These are phyloP conservation scores for Acanthosepion lycidas DNA, from an alignment of 2,888 invertebrate genomes.

Conservation along the genomic window DNA sequence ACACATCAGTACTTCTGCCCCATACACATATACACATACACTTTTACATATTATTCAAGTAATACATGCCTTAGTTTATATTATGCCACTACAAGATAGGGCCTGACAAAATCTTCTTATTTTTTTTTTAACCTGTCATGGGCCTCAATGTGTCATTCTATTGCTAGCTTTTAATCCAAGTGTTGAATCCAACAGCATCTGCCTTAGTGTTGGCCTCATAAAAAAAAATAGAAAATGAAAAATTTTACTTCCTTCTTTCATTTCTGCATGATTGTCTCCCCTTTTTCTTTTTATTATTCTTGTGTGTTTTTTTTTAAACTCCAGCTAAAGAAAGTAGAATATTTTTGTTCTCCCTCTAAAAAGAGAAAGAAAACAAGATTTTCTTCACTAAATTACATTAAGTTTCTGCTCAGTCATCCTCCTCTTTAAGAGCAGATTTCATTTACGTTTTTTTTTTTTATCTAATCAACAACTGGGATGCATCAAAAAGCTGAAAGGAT, in stretches of 20 bases:
- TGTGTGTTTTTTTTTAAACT: not conserved
- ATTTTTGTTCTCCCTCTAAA: not conserved
- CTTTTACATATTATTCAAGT: constrained; percentile 35
- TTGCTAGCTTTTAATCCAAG: constrained; percentile 45
- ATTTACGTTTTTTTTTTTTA: not conserved
- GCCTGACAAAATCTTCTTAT: not conserved
- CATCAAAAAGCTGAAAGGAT: not conserved
- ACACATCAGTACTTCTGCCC: not conserved
- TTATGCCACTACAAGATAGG: not conserved
- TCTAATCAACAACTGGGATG: not conserved
- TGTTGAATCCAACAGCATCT: constrained; percentile 47
- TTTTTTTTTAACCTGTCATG: not conserved
- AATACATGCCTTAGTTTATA: constrained; percentile 42
- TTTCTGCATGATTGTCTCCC: constrained; percentile 35
- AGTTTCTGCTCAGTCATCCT: not conserved
- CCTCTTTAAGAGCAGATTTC: not conserved
- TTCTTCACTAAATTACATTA: constrained; percentile 23
- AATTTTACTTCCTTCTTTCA: not conserved
- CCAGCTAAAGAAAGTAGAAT: constrained; percentile 2
- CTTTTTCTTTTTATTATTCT: not conserved
- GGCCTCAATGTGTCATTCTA: constrained; percentile 33
- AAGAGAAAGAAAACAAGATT: not conserved
- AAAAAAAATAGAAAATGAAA: not conserved
- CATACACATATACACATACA: not conserved
- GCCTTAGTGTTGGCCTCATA: constrained; percentile 42